A percentile compares a stretch with the other conserved stretches of the same genome.
Evolutionary conservation across 23 tunicate species (phyloP).

Genomic region (Trididemnum clinides): DNA sequence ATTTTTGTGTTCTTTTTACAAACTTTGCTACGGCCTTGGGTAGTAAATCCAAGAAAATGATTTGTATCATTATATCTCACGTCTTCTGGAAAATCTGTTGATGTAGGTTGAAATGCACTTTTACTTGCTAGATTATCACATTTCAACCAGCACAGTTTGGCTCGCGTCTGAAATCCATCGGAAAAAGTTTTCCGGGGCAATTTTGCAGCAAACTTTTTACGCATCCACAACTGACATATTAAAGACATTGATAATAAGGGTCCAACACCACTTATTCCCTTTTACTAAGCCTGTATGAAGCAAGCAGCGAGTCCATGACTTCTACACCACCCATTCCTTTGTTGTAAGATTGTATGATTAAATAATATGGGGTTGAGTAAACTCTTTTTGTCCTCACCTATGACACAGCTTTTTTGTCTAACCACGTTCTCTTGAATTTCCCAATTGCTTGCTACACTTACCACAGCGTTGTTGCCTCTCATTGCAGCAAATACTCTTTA

Average conservation of each 20-base stretch:
- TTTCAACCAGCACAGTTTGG: background rate
- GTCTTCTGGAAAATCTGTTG: background rate
- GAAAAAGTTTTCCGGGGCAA: background rate
- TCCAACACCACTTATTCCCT: background rate
- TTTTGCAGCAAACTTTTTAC: background rate
- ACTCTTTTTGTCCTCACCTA: background rate
- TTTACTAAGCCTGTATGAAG: background rate
- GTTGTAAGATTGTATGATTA: background rate
- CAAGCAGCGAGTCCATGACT: background rate
- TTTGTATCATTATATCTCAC: background rate
- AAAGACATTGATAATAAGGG: background rate
- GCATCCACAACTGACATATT: background rate
- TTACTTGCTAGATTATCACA: background rate
- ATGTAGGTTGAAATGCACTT: background rate
- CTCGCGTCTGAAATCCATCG: background rate
- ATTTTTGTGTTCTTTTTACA: too few relatives aligned
- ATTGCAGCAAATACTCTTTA: background rate
- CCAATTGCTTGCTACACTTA: conserved; percentile 11
- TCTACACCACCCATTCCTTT: conserved; percentile 8
- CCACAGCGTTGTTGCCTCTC: background rate
- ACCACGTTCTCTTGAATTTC: background rate
- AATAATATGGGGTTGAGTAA: background rate
- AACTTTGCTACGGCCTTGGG: too few relatives aligned
- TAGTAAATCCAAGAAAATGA: too few relatives aligned
- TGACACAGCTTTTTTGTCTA: background rate